Percentiles rank a stretch among this genome's conserved stretches.
phyloP scores from a whole-genome alignment of 2,113 vertebrate species.

The Coryphaenoides rupestris region DNA sequence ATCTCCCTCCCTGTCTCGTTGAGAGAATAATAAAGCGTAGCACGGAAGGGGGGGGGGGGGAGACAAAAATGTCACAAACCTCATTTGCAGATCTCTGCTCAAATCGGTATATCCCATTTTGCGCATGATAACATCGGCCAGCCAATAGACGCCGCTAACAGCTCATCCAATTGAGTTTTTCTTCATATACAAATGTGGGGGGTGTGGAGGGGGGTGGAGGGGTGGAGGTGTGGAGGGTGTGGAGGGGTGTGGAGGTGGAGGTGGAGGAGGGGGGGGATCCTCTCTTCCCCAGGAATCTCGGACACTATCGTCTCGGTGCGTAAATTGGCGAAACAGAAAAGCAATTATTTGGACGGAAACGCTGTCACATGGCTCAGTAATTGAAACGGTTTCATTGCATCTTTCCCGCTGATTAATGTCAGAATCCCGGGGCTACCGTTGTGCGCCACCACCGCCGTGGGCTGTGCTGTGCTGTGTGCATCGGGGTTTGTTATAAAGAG shows the following conservation, averaged over 20 bases:
- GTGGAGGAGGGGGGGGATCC: too few species aligned
- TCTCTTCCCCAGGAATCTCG: background rate
- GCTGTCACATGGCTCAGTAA: slow-evolving; percentile 32
- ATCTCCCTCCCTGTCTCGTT: slow-evolving; percentile 35
- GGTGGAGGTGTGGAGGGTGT: too few species aligned
- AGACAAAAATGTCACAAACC: slow-evolving; percentile 11
- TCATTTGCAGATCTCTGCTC: slow-evolving; percentile 45
- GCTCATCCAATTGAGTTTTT: slow-evolving; percentile 57
- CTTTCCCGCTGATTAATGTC: slow-evolving; percentile 22
- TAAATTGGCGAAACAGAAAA: slow-evolving; percentile 38
- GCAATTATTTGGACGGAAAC: slow-evolving; percentile 59
- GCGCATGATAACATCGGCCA: slow-evolving; percentile 46
- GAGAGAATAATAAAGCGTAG: slow-evolving; percentile 40
- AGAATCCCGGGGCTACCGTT: slow-evolving; percentile 7
- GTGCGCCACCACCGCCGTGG: too few species aligned
- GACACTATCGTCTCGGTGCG: slow-evolving; percentile 39
- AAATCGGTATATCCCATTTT: slow-evolving; percentile 43
- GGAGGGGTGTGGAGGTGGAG: too few species aligned
- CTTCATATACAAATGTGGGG: slow-evolving; percentile 35
- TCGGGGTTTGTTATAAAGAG: too few species aligned
- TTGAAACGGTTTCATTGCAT: slow-evolving; percentile 44
- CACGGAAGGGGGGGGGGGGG: too few species aligned
- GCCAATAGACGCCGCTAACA: slow-evolving; percentile 42
- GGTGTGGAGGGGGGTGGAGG: too few species aligned
- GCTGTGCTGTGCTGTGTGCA: too few species aligned